Conservation (phyloP, 2,888 invertebrate genomes). For the Lomographa bimaculata region DNA sequence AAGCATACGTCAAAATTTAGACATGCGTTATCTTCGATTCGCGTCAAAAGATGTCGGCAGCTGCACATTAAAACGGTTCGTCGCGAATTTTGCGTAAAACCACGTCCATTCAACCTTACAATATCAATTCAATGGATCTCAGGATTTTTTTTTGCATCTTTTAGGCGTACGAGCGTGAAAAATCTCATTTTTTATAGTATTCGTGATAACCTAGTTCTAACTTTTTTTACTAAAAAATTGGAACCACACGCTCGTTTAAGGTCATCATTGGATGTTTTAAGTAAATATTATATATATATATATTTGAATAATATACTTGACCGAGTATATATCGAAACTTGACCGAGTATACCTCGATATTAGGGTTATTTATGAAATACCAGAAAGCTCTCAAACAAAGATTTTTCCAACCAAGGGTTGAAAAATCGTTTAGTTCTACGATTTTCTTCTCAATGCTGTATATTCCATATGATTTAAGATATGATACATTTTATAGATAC, state of each 20-base stretch:
- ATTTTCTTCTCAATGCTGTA: no score
- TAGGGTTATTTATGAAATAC: no score
- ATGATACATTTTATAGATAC: no score
- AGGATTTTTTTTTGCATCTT: slow-evolving; percentile 31
- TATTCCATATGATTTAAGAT: no score
- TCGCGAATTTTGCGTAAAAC: slow-evolving; percentile 51
- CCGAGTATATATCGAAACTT: no score
- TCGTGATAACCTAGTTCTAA: slow-evolving; percentile 41
- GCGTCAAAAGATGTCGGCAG: slow-evolving; percentile 30
- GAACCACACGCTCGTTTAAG: slow-evolving; percentile 30
- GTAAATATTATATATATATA: no score
- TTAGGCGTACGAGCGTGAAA: slow-evolving; percentile 51
- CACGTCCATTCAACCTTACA: slow-evolving; percentile 38
- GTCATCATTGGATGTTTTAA: slow-evolving; percentile 16
- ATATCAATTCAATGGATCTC: slow-evolving; percentile 31
- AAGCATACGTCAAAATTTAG: slow-evolving; percentile 8
- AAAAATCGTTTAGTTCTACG: no score
- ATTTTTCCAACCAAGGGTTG: no score
- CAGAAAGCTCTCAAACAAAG: no score
- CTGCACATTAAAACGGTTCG: slow-evolving; percentile 41
- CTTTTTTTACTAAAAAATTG: slow-evolving; percentile 15
- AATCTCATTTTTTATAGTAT: slow-evolving; percentile 30
- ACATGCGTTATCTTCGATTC: slow-evolving; percentile 20
- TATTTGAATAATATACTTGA: no score
- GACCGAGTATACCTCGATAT: no score